A percentile compares a stretch with the other conserved stretches of the same genome.
phyloP scores from a whole-genome alignment of 2,888 invertebrate species.

The Drosophila ustulata region DNA sequence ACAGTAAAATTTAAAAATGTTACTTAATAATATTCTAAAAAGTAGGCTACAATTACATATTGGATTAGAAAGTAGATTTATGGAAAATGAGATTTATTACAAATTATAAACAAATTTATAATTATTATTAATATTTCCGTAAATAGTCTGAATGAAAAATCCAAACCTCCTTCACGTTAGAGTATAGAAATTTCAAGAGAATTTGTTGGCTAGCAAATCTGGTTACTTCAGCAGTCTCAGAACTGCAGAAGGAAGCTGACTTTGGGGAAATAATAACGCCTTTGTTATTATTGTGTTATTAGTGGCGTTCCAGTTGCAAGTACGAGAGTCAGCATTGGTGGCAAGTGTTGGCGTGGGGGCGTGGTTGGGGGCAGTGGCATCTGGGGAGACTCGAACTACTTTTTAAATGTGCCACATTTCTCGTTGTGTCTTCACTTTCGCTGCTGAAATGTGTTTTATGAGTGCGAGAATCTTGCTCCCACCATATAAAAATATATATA shows the following conservation, averaged over 20 bases:
- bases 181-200: neutral
- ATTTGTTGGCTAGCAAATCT: neutral
- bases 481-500: neutral
- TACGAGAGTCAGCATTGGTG: slow-evolving; percentile 1
- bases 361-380: slow-evolving; percentile 1
- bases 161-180: neutral
- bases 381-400: slow-evolving; percentile 28
- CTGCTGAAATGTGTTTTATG: slow-evolving; percentile 60
- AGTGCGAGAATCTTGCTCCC: slow-evolving; percentile 7
- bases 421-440: slow-evolving; percentile 61
- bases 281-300: slow-evolving; percentile 63
- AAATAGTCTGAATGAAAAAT: no score
- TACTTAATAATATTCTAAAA: no score
- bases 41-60: no score
- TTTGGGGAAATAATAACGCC: slow-evolving; percentile 56
- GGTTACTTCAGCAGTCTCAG: neutral
- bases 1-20: no score
- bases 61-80: no score
- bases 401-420: slow-evolving; percentile 54
- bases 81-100: no score
- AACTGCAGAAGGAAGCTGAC: slow-evolving; percentile 25
- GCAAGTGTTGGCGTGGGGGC: neutral
- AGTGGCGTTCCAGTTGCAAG: slow-evolving; percentile 35
- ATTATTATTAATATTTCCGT: no score
- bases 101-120: no score